These are phyloP conservation scores for Celastrina argiolus DNA, from an alignment of 2,888 invertebrate species.

Conservation along the genomic window DNA sequence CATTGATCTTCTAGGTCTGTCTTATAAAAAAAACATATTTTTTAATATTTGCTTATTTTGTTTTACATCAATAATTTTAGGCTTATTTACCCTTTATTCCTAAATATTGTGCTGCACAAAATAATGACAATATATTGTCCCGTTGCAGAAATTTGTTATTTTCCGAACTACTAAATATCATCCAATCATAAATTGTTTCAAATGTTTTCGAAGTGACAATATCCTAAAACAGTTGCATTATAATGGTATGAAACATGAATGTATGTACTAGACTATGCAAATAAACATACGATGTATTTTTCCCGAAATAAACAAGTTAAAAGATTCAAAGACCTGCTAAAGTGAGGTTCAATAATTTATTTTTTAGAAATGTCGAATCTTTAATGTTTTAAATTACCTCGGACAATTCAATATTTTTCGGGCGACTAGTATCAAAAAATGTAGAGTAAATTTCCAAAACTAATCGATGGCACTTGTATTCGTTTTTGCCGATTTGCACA, in stretches of 20 bases:
- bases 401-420: constrained; percentile 56
- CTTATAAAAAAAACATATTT: constrained; percentile 21
- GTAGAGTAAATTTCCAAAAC: constrained; percentile 83
- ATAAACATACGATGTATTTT: background rate
- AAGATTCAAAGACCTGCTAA: too few relatives aligned
- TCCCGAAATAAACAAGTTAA: background rate
- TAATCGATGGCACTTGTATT: constrained; percentile 82
- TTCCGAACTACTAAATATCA: constrained; percentile 81
- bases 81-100: constrained; percentile 78
- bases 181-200: constrained; percentile 87
- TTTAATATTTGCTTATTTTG: background rate
- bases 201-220: constrained; percentile 79
- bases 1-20: constrained; percentile 86
- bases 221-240: constrained; percentile 40
- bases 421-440: constrained; percentile 75
- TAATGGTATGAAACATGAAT: constrained; percentile 13
- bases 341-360: background rate
- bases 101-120: constrained; percentile 84
- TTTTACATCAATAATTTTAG: background rate
- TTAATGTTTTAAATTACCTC: constrained; percentile 43
- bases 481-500: constrained; percentile 80
- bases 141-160: constrained; percentile 81
- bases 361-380: background rate
- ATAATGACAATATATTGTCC: constrained; percentile 84
- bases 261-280: background rate